Percentiles rank a stretch among this genome's conserved stretches.
These are phyloP conservation scores for Ephestia elutella DNA, from an alignment of 1,140 invertebrate species.

Conservation along the genomic window DNA sequence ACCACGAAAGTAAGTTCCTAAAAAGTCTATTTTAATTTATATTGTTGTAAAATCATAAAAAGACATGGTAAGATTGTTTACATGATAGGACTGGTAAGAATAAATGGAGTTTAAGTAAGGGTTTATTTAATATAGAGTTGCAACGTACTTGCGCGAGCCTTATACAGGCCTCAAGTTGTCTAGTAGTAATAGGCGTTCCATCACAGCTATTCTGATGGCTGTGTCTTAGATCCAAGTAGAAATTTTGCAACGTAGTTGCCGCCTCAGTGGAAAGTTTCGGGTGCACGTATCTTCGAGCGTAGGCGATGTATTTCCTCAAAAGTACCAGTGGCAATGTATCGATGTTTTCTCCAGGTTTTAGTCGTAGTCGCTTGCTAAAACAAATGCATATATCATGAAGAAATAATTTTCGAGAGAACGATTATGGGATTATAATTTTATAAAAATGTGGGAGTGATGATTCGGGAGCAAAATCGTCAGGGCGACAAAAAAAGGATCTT, in stretches of 20 bases:
- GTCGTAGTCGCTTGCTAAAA: conserved; percentile 78
- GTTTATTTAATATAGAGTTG: no score
- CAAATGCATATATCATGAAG: neutral
- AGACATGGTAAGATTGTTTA: no score
- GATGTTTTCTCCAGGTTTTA: conserved; percentile 76
- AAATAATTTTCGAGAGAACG: no score
- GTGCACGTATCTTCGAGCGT: conserved; percentile 91
- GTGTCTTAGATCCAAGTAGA: conserved; percentile 87
- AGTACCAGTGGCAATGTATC: conserved; percentile 84
- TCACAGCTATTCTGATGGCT: conserved; percentile 75
- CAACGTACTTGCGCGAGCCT: conserved; percentile 84
- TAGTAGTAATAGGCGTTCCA: conserved; percentile 83
- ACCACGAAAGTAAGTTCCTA: no score
- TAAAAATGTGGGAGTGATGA: no score
- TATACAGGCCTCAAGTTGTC: conserved; percentile 92
- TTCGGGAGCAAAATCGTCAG: no score
- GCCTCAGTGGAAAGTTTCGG: conserved; percentile 85
- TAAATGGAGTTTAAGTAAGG: no score
- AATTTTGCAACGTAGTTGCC: conserved; percentile 81
- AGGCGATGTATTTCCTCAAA: conserved; percentile 92
- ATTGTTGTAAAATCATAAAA: no score
- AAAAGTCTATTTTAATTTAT: no score
- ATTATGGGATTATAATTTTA: no score
- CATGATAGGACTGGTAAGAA: no score
- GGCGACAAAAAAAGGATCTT: no score